Evolutionary conservation across 2,113 vertebrate genomes (phyloP).

Genomic region (Apistogramma diplotaenia): DNA sequence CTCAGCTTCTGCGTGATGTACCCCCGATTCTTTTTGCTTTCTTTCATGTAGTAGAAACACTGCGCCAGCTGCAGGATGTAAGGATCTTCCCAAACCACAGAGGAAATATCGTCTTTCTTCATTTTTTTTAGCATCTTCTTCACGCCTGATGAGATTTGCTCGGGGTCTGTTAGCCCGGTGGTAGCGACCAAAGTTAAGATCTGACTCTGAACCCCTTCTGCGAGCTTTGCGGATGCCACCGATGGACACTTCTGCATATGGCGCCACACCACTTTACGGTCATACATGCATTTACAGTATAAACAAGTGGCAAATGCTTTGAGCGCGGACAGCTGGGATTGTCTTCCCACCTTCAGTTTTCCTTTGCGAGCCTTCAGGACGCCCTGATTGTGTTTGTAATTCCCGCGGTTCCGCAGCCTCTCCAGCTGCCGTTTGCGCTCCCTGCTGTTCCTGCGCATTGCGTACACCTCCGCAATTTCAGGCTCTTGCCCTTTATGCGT

Average conservation of each 20-base stretch:
- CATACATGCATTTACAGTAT: conserved; percentile 45
- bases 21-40: not conserved
- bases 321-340: fast-evolving
- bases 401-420: conserved; percentile 35
- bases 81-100: conserved; percentile 17
- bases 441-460: not conserved
- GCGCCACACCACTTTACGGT: not conserved
- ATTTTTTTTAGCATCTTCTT: conserved; percentile 16
- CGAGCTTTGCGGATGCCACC: not conserved
- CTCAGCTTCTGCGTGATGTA: conserved; percentile 2
- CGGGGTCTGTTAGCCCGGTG: not conserved
- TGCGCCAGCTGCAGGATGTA: conserved; percentile 33
- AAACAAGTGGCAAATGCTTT: conserved; percentile 18
- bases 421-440: not conserved
- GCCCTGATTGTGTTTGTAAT: conserved; percentile 39
- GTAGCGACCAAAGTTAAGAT: not conserved
- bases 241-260: conserved; percentile 31
- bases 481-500: conserved; percentile 11
- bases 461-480: conserved; percentile 23
- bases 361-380: conserved; percentile 9
- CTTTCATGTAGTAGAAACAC: not conserved
- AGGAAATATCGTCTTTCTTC: conserved; percentile 29
- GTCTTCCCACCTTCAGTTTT: conserved; percentile 18
- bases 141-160: conserved; percentile 9
- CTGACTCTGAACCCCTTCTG: not conserved